A percentile compares a stretch with the other conserved stretches of the same genome.
Evolutionary conservation across 2,888 invertebrate species (phyloP).

Genomic region (Pammene fasciana): DNA sequence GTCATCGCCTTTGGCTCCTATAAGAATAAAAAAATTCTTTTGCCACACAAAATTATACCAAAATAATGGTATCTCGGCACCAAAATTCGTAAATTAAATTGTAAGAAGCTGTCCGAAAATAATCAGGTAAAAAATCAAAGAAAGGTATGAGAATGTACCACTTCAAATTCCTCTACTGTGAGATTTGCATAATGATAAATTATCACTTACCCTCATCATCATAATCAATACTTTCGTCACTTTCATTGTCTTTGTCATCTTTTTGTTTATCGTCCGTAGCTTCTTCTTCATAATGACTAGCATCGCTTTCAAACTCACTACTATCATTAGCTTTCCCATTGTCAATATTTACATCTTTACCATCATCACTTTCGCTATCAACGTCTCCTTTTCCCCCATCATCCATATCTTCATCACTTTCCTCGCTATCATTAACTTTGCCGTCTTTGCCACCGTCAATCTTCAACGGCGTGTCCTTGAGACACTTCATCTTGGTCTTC

Average conservation of each 20-base stretch:
- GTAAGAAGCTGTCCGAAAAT: too few relatives aligned
- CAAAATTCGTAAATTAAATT: too few relatives aligned
- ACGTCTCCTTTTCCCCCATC: constrained; percentile 39
- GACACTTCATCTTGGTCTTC: constrained; percentile 63
- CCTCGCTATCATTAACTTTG: constrained; percentile 41
- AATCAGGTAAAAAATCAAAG: too few relatives aligned
- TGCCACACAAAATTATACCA: too few relatives aligned
- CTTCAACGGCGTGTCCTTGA: constrained; percentile 71
- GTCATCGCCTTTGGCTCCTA: not conserved
- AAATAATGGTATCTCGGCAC: too few relatives aligned
- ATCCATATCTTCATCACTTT: constrained; percentile 24
- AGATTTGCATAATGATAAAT: too few relatives aligned
- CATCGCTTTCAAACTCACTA: constrained; percentile 3
- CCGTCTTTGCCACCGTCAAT: constrained; percentile 46
- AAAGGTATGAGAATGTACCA: too few relatives aligned
- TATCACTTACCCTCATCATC: not conserved
- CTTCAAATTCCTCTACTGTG: too few relatives aligned
- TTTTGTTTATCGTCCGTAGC: constrained; percentile 15
- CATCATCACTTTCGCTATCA: constrained; percentile 39
- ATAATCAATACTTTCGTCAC: not conserved
- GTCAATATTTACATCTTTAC: constrained; percentile 9
- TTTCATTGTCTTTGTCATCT: constrained; percentile 16
- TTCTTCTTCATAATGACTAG: constrained; percentile 6
- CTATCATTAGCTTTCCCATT: not conserved
- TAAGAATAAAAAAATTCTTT: constrained; percentile 4